A percentile compares a stretch with the other conserved stretches of the same genome.
Conservation (phyloP, 2,113 vertebrate species). For the Accipiter virgatus region DNA sequence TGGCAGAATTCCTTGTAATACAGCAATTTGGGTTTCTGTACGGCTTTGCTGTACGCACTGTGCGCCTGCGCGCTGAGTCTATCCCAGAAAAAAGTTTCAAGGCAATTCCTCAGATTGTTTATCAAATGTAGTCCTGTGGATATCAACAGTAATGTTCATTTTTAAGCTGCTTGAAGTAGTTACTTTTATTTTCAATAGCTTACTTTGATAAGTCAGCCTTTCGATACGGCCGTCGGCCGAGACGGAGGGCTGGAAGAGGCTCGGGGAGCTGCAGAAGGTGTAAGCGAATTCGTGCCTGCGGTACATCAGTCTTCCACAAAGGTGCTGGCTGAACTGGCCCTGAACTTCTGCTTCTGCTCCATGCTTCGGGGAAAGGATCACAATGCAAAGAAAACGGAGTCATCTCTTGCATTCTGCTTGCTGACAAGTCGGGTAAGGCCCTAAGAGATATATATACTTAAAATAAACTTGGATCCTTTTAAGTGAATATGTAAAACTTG, state of each 20-base stretch:
- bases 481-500: background rate
- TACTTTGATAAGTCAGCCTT: background rate
- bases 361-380: background rate
- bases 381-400: background rate
- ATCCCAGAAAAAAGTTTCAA: background rate
- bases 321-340: background rate
- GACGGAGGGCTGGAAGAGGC: background rate
- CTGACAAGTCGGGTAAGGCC: background rate
- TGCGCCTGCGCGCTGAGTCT: background rate
- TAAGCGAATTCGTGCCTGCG: background rate
- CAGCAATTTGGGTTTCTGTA: background rate
- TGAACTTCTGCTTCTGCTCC: background rate
- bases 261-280: background rate
- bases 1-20: background rate
- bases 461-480: background rate
- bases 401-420: background rate
- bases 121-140: background rate
- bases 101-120: background rate
- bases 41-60: accelerated
- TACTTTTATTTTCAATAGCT: background rate
- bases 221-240: accelerated
- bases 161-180: background rate
- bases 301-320: accelerated
- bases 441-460: background rate
- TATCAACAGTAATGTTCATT: background rate